Percentiles rank a stretch among this genome's conserved stretches.
Conservation (phyloP, 2,113 vertebrate species). For the Dasyornis broadbenti region DNA sequence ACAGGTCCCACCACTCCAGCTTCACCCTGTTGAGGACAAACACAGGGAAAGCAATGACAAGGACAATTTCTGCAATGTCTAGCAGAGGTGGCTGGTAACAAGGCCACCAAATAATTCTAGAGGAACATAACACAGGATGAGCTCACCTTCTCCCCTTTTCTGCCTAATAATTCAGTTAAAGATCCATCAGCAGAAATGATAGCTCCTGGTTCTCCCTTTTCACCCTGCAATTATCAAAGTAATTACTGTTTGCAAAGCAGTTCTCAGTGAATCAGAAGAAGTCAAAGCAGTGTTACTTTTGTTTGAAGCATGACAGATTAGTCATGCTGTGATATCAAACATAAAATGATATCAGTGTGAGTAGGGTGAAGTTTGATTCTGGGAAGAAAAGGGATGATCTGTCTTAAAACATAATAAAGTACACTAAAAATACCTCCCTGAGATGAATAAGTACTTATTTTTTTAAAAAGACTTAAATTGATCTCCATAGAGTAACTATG, state of each 20-base stretch:
- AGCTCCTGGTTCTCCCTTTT: slow-evolving; percentile 86
- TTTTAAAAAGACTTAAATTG: neutral
- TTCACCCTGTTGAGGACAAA: slow-evolving; percentile 79
- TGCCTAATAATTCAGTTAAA: slow-evolving; percentile 63
- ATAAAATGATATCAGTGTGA: neutral
- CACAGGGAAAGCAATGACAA: neutral
- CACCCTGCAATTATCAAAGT: slow-evolving; percentile 77
- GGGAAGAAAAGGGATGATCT: neutral
- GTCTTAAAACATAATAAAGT: neutral
- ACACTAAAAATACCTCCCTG: neutral
- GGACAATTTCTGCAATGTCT: neutral
- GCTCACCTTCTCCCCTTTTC: slow-evolving; percentile 77
- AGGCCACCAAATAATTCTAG: neutral
- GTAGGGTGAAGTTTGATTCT: neutral
- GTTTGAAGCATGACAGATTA: neutral
- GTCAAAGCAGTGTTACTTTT: neutral
- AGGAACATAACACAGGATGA: neutral
- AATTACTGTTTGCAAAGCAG: neutral
- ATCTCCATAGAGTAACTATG: neutral
- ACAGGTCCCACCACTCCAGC: slow-evolving; percentile 71
- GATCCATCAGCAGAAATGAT: slow-evolving; percentile 72
- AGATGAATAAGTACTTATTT: neutral
- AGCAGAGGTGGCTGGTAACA: neutral
- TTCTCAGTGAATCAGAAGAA: neutral
- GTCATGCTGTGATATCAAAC: neutral